Base-by-base conservation (phyloP, 2,888 invertebrate genomes). In the Clanis bilineata region DNA sequence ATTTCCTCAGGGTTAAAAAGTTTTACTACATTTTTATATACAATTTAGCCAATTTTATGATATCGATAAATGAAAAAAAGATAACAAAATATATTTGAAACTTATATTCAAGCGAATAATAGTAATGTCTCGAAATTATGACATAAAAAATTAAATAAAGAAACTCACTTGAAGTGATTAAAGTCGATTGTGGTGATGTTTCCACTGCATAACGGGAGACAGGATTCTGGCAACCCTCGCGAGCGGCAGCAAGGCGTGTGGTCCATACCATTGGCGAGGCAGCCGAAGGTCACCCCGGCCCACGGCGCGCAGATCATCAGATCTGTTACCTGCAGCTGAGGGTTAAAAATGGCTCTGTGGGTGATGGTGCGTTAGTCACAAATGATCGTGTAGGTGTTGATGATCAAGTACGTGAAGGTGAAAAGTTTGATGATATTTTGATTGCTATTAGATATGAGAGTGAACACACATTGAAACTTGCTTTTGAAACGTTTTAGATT, bases 281-380 rank as follows among this genome's bases (percentile, higher is more conserved):
- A 97, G 9, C 94, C 94, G 80, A 97, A 97, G 0, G 96, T 96
- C 28, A 95, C 94, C 3, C 95, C 94, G 0, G 96, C 96, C 96
- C 97, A 97, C 0, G 97, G 97, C 0, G 97, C 97, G 84, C 97
- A 97, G 44, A 97, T 96, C 96, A 97, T 97, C 79, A 97, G 92
- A 81, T 97, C 97, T 47, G 97, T 96, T 65, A 96, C 94, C 90
- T 95, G 93, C 70, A 94, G 90, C 91, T 91, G 81, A 76, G 68
- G 74, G 76, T 88, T 90, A 87, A 72, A 64, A 68, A 63, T 71
- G 76, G 62, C 70, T 77, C 63, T 61, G 70, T 71, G 77, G 83
- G 75, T 85, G 82, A 83, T 80, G 70, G 80, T 80, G 79, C 76
- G 84, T 90, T 91, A 90, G 90, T 86, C 79, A 90, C 90, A 77